Conservation (phyloP, 2,113 vertebrate species). For the Hiodon tergisus region DNA sequence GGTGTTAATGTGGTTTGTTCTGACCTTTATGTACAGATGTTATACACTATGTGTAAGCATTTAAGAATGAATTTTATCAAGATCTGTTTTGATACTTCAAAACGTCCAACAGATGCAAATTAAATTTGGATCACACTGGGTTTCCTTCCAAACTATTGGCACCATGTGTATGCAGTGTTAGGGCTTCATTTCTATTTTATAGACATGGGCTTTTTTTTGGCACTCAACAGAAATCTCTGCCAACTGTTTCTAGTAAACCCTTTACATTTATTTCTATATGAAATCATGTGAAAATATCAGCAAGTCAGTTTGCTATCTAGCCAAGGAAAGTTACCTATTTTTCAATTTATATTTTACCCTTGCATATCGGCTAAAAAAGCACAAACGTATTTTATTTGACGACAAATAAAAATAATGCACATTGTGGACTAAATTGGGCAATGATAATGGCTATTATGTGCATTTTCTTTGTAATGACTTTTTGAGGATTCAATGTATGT, state of each 20-base stretch:
- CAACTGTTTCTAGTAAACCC: no score
- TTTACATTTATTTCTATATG: no score
- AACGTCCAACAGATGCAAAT: not conserved
- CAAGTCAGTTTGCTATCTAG: no score
- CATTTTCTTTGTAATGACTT: slow-evolving; percentile 8
- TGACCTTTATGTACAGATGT: not conserved
- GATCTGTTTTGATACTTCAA: not conserved
- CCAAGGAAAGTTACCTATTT: not conserved
- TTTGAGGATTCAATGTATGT: slow-evolving; percentile 18
- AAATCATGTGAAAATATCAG: no score
- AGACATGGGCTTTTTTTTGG: no score
- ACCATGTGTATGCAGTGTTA: not conserved
- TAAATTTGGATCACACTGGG: not conserved
- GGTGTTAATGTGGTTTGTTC: not conserved
- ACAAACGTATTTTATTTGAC: slow-evolving; percentile 4
- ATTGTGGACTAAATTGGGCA: no score
- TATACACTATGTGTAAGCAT: slow-evolving; percentile 22
- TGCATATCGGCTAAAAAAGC: not conserved
- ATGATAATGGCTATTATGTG: not conserved
- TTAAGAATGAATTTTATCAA: not conserved
- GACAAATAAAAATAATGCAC: not conserved
- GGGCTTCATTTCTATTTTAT: not conserved
- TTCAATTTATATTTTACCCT: not conserved
- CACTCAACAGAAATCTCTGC: no score
- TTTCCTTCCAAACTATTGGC: not conserved